Conservation (phyloP, 2,888 invertebrate species). For the Podabrus alpinus region DNA sequence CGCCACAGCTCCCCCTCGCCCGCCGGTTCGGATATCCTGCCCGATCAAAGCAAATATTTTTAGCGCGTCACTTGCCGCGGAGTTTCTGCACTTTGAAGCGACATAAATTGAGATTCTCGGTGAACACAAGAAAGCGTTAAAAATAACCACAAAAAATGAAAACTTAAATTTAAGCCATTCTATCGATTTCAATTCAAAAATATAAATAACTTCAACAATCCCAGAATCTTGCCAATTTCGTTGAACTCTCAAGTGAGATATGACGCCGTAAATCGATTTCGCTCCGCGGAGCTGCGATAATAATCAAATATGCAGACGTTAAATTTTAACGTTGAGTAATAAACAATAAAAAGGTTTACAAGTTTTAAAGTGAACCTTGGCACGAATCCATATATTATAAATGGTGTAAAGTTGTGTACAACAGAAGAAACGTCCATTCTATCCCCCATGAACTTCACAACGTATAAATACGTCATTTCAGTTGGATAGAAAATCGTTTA, state of each 20-base stretch:
- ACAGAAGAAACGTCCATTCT: neutral
- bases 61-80: neutral
- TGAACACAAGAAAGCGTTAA: neutral
- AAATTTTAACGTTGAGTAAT: neutral
- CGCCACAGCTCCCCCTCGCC: neutral
- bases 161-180: neutral
- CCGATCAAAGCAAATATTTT: neutral
- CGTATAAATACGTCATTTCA: neutral
- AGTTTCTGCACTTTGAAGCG: neutral
- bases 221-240: neutral
- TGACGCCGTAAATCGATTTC: neutral
- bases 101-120: neutral
- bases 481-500: neutral
- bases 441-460: conserved; percentile 1
- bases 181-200: neutral
- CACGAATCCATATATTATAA: neutral
- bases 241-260: neutral
- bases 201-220: neutral
- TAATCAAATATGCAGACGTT: neutral
- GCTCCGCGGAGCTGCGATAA: neutral
- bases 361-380: neutral
- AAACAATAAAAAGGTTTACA: neutral
- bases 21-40: neutral
- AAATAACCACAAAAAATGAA: neutral
- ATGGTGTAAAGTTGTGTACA: neutral